Evolutionary conservation across 2,113 vertebrate species (phyloP).

Genomic region (Phylloscopus trochilus): DNA sequence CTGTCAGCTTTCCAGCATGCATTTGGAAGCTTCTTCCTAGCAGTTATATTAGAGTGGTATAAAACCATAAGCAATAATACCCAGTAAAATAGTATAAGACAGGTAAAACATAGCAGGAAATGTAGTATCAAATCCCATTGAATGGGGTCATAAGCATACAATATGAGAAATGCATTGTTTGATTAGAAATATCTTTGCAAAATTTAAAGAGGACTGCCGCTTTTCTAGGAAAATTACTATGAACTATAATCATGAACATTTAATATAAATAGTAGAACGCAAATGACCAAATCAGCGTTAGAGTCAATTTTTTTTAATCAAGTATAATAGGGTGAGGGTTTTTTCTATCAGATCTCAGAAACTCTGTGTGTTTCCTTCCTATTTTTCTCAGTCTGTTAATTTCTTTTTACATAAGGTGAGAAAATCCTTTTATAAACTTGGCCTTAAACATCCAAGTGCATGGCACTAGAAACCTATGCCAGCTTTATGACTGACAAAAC

Average conservation of each 20-base stretch:
- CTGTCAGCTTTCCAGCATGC: neutral
- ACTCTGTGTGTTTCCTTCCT: neutral
- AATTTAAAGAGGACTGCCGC: constrained; percentile 29
- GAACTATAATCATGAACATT: neutral
- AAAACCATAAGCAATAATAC: neutral
- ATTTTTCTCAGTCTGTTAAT: neutral
- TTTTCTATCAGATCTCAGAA: neutral
- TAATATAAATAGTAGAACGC: neutral
- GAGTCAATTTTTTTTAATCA: neutral
- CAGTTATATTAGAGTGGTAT: neutral
- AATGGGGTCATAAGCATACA: neutral
- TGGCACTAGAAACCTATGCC: neutral
- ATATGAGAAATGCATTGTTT: constrained; percentile 1
- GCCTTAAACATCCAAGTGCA: neutral
- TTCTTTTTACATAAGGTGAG: neutral
- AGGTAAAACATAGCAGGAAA: neutral
- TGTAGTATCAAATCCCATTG: neutral
- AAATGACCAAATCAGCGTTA: constrained; percentile 10
- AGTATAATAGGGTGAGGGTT: neutral
- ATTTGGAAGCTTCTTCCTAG: neutral
- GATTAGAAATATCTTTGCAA: constrained; percentile 7
- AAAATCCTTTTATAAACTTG: neutral
- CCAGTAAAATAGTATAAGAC: neutral
- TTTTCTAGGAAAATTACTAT: constrained; percentile 35
- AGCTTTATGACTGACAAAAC: constrained; percentile 9